Percentiles rank a stretch among this genome's conserved stretches.
These are phyloP conservation scores for Gymnothorax javanicus DNA, from an alignment of 2,797 vertebrate genomes.

Conservation along the genomic window DNA sequence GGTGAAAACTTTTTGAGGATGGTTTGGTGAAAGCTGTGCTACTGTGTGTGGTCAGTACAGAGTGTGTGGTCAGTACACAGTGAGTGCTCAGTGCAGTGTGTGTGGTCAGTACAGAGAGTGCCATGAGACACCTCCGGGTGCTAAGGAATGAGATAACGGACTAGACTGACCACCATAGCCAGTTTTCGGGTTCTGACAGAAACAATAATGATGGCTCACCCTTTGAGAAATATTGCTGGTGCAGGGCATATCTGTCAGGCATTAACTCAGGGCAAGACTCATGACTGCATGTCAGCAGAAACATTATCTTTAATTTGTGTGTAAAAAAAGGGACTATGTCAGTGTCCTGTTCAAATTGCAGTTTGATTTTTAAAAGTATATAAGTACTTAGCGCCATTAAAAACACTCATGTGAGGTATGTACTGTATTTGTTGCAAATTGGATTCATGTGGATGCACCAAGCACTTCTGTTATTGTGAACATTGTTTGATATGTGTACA, in stretches of 20 bases:
- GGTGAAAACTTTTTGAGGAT: conserved; percentile 33
- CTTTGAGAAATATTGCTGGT: conserved; percentile 38
- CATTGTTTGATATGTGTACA: too few species aligned
- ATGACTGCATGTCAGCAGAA: conserved; percentile 4
- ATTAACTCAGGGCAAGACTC: background rate
- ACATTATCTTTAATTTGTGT: conserved; percentile 18
- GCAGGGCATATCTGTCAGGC: conserved; percentile 20
- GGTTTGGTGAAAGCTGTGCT: conserved; percentile 41
- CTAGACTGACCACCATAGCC: conserved; percentile 21
- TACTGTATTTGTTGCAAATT: too few species aligned
- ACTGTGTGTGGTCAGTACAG: conserved; percentile 34
- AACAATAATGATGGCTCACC: conserved; percentile 26
- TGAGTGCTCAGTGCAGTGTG: too few species aligned
- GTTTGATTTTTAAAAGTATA: conserved; percentile 29
- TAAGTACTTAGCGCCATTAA: too few species aligned
- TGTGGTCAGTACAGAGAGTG: conserved; percentile 37
- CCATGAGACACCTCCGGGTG: conserved; percentile 27
- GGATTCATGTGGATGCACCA: too few species aligned
- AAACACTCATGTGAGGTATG: too few species aligned
- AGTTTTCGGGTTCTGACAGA: conserved; percentile 1
- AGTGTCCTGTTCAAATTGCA: conserved; percentile 22
- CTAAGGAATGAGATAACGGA: conserved; percentile 34
- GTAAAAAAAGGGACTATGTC: conserved; percentile 13
- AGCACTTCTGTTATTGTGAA: too few species aligned
- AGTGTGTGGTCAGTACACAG: conserved; percentile 20